Evolutionary conservation across 1,140 invertebrate species (phyloP).

Genomic region (Eriosoma lanigerum): DNA sequence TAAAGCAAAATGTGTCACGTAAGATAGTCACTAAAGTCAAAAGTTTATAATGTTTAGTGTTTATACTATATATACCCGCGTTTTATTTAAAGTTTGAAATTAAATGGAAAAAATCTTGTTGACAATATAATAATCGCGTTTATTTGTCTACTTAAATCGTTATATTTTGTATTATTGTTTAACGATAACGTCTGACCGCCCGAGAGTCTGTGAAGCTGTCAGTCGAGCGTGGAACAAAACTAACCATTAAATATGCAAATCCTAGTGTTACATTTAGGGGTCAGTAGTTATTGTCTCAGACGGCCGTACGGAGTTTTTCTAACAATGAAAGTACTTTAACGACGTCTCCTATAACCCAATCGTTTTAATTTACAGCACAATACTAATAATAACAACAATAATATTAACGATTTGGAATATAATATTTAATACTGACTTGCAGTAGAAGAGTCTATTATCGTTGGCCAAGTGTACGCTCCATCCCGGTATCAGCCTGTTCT

Average conservation of each 20-base stretch:
- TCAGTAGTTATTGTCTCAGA: background rate
- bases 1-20: too few relatives aligned
- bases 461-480: constrained; percentile 73
- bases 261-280: constrained; percentile 13
- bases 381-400: too few relatives aligned
- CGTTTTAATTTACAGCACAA: too few relatives aligned
- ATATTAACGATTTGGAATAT: too few relatives aligned
- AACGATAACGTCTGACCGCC: background rate
- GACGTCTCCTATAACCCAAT: too few relatives aligned
- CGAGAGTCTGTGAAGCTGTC: background rate
- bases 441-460: constrained; percentile 75
- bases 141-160: background rate
- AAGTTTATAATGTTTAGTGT: too few relatives aligned
- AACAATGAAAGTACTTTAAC: too few relatives aligned
- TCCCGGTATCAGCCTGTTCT: constrained; percentile 59
- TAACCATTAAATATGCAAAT: constrained; percentile 34
- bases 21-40: too few relatives aligned
- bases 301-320: too few relatives aligned
- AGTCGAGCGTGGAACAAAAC: background rate
- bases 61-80: too few relatives aligned
- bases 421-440: constrained; percentile 78
- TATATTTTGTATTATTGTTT: background rate
- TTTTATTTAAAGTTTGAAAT: too few relatives aligned
- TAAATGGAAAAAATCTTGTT: background rate
- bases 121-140: background rate